These are phyloP conservation scores for Stenopsyche tienmushanensis DNA, from an alignment of 1,140 invertebrate species.

Conservation along the genomic window DNA sequence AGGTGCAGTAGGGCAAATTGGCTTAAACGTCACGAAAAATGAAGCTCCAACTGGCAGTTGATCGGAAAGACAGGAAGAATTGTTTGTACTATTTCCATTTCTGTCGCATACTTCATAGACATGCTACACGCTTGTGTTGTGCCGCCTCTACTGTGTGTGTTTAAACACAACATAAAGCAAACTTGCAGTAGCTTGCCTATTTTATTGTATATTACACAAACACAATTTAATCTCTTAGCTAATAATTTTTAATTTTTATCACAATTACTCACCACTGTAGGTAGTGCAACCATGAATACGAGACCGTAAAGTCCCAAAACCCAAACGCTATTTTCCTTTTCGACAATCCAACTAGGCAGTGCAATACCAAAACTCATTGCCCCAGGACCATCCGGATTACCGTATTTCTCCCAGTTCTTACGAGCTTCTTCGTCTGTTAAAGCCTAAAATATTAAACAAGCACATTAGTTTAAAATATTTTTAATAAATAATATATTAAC, in stretches of 20 bases:
- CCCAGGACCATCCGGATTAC: conserved; percentile 98
- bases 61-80: no score
- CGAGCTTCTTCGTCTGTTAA: conserved; percentile 95
- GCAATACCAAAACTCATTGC: conserved; percentile 99
- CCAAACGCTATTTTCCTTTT: conserved; percentile 98
- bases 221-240: no score
- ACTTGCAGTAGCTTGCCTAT: no score
- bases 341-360: conserved; percentile 99
- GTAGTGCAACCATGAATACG: conserved; percentile 97
- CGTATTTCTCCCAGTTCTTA: conserved; percentile 98
- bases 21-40: no score
- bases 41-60: no score
- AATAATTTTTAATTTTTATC: conserved; percentile 70
- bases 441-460: conserved; percentile 61
- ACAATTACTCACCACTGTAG: conserved; percentile 76
- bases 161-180: no score
- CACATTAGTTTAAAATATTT: neutral
- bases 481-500: no score
- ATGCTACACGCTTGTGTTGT: neutral
- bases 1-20: no score
- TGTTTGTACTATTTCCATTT: no score
- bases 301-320: conserved; percentile 93
- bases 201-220: no score
- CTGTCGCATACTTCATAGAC: neutral
- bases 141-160: no score